These are phyloP conservation scores for Euphonia xanthogaster DNA, from an alignment of 2,797 vertebrate genomes.

Conservation along the genomic window DNA sequence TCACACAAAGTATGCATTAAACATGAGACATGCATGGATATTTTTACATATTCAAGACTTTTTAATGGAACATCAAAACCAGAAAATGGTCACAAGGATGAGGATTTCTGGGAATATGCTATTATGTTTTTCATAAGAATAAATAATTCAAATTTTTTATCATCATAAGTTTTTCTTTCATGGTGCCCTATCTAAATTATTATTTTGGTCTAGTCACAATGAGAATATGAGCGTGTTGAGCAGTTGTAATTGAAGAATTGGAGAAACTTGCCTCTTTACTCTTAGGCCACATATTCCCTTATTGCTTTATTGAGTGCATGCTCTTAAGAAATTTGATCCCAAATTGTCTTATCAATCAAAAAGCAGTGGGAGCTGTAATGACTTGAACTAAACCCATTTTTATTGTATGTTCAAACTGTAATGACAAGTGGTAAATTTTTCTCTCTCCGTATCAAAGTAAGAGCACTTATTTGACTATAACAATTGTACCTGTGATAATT, in stretches of 20 bases:
- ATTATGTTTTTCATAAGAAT: not conserved
- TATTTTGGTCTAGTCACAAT: not conserved
- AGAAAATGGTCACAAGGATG: not conserved
- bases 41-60: constrained; percentile 29
- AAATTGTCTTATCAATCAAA: not conserved
- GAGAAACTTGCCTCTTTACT: not conserved
- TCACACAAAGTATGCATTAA: constrained; percentile 1
- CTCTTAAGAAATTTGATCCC: not conserved
- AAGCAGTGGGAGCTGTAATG: not conserved
- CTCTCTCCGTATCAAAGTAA: not conserved
- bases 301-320: not conserved
- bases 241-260: not conserved
- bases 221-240: not conserved
- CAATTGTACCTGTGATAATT: not conserved
- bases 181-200: not conserved
- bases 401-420: not conserved
- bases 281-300: not conserved
- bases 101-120: not conserved
- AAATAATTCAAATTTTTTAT: not conserved
- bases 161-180: not conserved
- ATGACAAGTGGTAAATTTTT: not conserved
- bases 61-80: not conserved
- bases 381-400: not conserved
- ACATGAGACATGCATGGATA: not conserved
- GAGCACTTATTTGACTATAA: not conserved